Evolutionary conservation across 92 coral and sea anemone species (phyloP), one percentile per base, ranked within the genome.

Genomic region (Phymanthus crucifer): DNA sequence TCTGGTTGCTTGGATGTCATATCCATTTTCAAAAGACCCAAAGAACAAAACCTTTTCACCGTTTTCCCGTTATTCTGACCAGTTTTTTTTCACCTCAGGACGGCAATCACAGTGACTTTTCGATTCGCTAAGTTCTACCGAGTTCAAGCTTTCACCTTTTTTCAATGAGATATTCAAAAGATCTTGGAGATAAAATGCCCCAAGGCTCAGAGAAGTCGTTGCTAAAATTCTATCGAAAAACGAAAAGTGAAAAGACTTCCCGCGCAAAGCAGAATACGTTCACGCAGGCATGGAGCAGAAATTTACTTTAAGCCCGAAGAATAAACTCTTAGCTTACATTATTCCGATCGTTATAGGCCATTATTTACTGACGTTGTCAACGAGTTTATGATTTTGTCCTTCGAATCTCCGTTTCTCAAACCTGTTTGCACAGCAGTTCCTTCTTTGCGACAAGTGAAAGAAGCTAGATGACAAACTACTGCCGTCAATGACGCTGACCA

Each of bases 341-440:
- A 64, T 35, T 77, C 33, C 56, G 61, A 64, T 66, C 21, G 7
- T 35, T 24, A 77, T 46, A 77, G 65, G 56, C 35, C 54, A 58
- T 64, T 77, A 77, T 61, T 64, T 77, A 19, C 47, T 75, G 23
- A 38, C 13, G 38, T 26, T 77, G 67, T 77, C 81, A 64, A 77
- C 81, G 57, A 77, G 81, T 48, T 61, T 65, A 65, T 77, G 23
- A 77, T 77, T 64, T 77, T 61, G 10, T 21, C 14, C 70, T 21
- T 45, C 32, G 29, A 71, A 50, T 26, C 33, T 64, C 32, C 35
- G 56, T 26, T 40, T 46, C 32, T 26, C 40, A 8, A 54, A 40
- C 46, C 29, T 77, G 72, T 77, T 77, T 77, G 81, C 45, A 23
- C 81, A 77, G 81, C 37, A 61, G 40, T 40, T 54, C 3, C 35